Conservation (phyloP, 2,888 invertebrate species). For the Acleris sparsana region DNA sequence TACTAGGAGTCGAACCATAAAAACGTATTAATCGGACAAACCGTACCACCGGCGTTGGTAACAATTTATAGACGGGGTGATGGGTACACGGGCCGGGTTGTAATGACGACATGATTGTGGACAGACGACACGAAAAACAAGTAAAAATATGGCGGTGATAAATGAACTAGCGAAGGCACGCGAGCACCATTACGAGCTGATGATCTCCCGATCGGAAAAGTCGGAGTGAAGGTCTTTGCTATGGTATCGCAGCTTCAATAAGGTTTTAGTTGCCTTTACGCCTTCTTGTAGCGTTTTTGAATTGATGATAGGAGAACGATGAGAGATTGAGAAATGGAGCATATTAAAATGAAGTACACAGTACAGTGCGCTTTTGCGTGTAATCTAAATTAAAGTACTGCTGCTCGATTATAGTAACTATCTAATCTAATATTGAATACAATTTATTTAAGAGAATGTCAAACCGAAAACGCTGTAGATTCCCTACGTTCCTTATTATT, state of each 20-base stretch:
- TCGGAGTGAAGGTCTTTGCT: slow-evolving; percentile 28
- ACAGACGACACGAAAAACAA: slow-evolving; percentile 76
- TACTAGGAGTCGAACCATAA: slow-evolving; percentile 63
- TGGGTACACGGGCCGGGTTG: slow-evolving; percentile 69
- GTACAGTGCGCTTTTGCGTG: too few relatives aligned
- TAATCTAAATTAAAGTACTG: too few relatives aligned
- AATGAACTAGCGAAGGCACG: slow-evolving; percentile 69
- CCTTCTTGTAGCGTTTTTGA: neutral
- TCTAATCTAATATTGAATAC: too few relatives aligned
- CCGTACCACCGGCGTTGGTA: slow-evolving; percentile 74
- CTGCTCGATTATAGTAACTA: too few relatives aligned
- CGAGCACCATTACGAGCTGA: slow-evolving; percentile 65
- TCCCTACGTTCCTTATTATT: too few relatives aligned
- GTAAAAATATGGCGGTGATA: slow-evolving; percentile 77
- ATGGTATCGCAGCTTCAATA: slow-evolving; percentile 16
- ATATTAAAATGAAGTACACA: too few relatives aligned
- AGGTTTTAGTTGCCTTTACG: neutral
- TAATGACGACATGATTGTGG: slow-evolving; percentile 81
- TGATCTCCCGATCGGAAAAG: slow-evolving; percentile 41
- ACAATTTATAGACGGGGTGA: slow-evolving; percentile 77
- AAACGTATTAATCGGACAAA: slow-evolving; percentile 72
- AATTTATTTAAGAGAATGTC: too few relatives aligned
- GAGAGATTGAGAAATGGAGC: too few relatives aligned
- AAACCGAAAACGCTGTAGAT: too few relatives aligned
- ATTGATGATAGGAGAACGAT: neutral